phyloP scores from a whole-genome alignment of 2,113 vertebrate genomes.

The Nibea coibor region DNA sequence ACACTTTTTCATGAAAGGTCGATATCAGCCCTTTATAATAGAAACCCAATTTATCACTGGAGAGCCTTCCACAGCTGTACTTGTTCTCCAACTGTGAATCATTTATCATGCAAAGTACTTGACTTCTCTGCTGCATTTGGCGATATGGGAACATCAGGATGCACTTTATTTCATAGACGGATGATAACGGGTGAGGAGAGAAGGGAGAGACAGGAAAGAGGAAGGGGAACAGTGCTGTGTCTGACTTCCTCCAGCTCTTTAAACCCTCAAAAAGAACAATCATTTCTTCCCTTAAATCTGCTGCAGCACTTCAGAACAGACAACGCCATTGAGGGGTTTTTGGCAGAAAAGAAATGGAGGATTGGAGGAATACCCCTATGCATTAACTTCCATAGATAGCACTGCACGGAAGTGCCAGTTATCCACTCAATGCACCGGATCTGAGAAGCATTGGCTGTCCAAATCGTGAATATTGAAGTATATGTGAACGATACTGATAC shows the following conservation, averaged over 20 bases:
- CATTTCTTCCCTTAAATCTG: constrained; percentile 35
- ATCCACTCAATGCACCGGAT: background rate
- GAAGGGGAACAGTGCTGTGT: constrained; percentile 8
- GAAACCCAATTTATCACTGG: constrained; percentile 29
- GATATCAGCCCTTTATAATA: constrained; percentile 30
- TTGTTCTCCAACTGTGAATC: constrained; percentile 34
- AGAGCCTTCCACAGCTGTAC: constrained; percentile 26
- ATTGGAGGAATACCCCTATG: background rate
- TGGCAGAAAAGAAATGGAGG: background rate
- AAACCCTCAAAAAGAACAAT: constrained; percentile 35
- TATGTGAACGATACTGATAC: background rate
- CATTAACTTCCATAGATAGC: background rate
- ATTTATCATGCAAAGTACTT: constrained; percentile 50
- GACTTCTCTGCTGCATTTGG: constrained; percentile 43
- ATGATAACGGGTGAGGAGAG: constrained; percentile 32
- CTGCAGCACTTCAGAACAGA: constrained; percentile 9
- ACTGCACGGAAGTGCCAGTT: background rate
- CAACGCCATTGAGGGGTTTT: constrained; percentile 25
- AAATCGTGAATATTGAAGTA: constrained; percentile 6
- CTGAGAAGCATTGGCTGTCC: background rate
- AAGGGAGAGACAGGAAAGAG: constrained; percentile 28
- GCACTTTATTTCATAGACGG: constrained; percentile 41
- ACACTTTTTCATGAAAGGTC: constrained; percentile 20
- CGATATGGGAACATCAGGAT: constrained; percentile 49
- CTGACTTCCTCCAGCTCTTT: constrained; percentile 46